A percentile compares a stretch with the other conserved stretches of the same genome.
Conservation (phyloP, 2,113 vertebrate genomes). For the cattle (Bos taurus) region ARS-UCD2.0 NC_037333.1:94024001-94024500, state of each 20-base stretch:
- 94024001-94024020: background rate
- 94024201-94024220: background rate
- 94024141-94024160: background rate
- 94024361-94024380: constrained; percentile 20
- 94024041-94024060: background rate
- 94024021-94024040: background rate
- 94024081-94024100: background rate
- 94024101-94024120: background rate
- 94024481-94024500: background rate
- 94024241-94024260: background rate
- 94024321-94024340: constrained; percentile 31
- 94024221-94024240: background rate
- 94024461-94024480: background rate
- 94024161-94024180: background rate
- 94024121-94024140: background rate
- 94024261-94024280: background rate
- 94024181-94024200: background rate
- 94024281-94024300: background rate
- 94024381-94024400: constrained; percentile 35
- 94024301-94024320: background rate
- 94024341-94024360: constrained; percentile 48
- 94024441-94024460: background rate
- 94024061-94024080: background rate
- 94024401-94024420: background rate
- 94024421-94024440: background rate